Percentiles rank a stretch among this genome's conserved stretches.
phyloP scores from a whole-genome alignment of 2,113 vertebrate genomes.

The Nanger granti region DNA sequence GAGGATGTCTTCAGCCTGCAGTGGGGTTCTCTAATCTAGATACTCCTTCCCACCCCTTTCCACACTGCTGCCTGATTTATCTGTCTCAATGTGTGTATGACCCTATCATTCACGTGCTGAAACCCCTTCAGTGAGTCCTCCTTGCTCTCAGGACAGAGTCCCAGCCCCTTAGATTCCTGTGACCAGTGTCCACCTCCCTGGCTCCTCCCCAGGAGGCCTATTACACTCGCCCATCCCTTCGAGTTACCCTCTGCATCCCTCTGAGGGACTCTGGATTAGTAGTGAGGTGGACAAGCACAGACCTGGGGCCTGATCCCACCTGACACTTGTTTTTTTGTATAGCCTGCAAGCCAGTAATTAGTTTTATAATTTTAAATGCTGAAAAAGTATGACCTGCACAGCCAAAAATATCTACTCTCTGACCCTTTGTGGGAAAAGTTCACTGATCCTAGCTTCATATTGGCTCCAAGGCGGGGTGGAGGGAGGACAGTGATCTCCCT shows the following conservation, averaged over 20 bases:
- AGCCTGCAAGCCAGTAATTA: background rate
- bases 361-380: background rate
- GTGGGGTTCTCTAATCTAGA: background rate
- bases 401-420: background rate
- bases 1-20: rapidly evolving
- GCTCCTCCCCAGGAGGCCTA: background rate
- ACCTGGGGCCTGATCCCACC: background rate
- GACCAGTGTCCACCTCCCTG: rapidly evolving
- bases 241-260: background rate
- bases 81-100: background rate
- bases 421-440: background rate
- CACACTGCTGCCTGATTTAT: background rate
- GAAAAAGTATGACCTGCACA: background rate
- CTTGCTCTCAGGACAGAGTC: background rate
- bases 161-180: background rate
- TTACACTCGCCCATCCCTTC: rapidly evolving
- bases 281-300: background rate
- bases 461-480: background rate
- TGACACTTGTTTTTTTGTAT: background rate
- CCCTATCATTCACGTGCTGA: background rate
- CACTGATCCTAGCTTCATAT: background rate
- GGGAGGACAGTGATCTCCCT: background rate
- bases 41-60: background rate
- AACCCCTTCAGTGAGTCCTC: background rate
- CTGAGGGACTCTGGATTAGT: background rate